Evolutionary conservation across 2,113 vertebrate genomes (phyloP), one percentile per base, ranked within the genome.

Genomic region (Elachura formosa): DNA sequence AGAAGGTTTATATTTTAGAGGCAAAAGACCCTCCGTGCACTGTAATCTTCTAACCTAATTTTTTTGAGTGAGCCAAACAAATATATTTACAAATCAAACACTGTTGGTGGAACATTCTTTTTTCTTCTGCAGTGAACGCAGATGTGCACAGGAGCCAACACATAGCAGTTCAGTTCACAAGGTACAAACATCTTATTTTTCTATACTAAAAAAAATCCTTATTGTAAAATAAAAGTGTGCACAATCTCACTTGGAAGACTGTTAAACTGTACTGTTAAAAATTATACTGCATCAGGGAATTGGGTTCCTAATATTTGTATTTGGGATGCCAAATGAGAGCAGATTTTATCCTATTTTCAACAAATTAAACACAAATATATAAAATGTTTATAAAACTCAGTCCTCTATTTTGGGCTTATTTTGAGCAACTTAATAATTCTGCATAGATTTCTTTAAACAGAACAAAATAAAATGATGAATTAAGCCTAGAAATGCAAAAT

Each of bases 241-340:
- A 95, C 85, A 82, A 54, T 64, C 91, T 96, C 90, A 93, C 80
- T 67, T 84, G 91, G 93, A 94, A 45, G 10, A 90, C 48, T 56
- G 28, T 93, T 38, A 23, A 80, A 90, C 73, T 20, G 68, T 43
- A 91, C 92, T 80, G 71, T 94, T 90, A 96, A 92, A 97, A 97
- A 94, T 97, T 94, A 96, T 38, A 95, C 90, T 92, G 90, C 74
- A 96, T 83, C 91, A 66, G 75, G 87, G 93, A 92, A 94, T 68
- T 81, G 51, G 87, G 93, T 97, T 97, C 96, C 96, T 97, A 98
- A 98, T 98, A 97, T 98, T 98, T 98, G 97, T 96, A 97, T 97
- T 97, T 3, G 59, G 92, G 87, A 97, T 98, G 97, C 97, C 97
- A 98, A 98, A 96, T 97, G 92, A 94, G 96, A 97, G 96, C 97